Evolutionary conservation across 1,140 invertebrate species (phyloP).

Genomic region (Saccostrea cuccullata): DNA sequence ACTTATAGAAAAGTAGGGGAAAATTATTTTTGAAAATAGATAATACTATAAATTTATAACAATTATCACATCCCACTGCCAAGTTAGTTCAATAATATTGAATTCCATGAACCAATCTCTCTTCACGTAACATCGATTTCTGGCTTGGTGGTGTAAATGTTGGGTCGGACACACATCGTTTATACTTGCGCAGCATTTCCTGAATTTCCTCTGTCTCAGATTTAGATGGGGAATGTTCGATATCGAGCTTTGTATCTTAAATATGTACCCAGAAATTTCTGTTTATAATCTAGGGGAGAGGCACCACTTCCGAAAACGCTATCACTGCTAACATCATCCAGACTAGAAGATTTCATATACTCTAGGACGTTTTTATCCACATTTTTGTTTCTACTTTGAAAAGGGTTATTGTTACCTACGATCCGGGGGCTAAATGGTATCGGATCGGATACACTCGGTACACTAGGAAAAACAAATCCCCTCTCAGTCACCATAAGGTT

Average conservation of each 20-base stretch:
- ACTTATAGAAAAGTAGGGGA: no score
- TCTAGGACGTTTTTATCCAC: conserved; percentile 3
- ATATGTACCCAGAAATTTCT: neutral
- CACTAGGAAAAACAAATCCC: conserved; percentile 49
- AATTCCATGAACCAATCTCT: conserved; percentile 41
- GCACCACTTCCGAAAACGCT: conserved; percentile 1
- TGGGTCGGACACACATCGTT: conserved; percentile 53
- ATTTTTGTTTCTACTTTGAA: neutral
- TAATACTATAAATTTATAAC: no score
- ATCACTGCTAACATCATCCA: neutral
- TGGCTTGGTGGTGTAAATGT: conserved; percentile 24
- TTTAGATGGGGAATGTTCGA: conserved; percentile 57
- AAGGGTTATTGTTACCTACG: neutral
- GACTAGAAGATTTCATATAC: conserved; percentile 13
- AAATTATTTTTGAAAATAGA: no score
- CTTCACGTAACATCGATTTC: conserved; percentile 51
- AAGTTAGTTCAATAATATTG: no score
- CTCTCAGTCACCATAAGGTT: conserved; percentile 41
- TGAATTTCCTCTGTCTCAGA: conserved; percentile 56
- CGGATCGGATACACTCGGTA: neutral
- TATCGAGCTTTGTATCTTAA: conserved; percentile 36
- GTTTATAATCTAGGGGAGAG: neutral
- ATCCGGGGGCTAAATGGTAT: conserved; percentile 50
- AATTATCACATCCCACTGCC: no score
- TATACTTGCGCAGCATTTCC: conserved; percentile 38